phyloP scores from a whole-genome alignment of 2,888 invertebrate species.

The Ophonus ardosiacus region DNA sequence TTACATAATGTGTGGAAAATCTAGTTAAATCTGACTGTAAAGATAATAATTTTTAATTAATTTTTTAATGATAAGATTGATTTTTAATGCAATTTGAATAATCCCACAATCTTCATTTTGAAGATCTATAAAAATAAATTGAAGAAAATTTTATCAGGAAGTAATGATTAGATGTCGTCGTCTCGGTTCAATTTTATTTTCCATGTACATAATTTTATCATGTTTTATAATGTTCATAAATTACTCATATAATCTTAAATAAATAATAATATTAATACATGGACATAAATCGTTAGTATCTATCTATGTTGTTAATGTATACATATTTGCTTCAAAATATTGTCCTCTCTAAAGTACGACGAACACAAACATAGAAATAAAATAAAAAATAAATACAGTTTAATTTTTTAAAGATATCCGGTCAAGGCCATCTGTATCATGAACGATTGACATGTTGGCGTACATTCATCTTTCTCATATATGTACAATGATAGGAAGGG shows the following conservation, averaged over 20 bases:
- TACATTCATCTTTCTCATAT: too few relatives aligned
- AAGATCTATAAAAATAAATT: background rate
- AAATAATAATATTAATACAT: background rate
- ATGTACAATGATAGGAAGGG: too few relatives aligned
- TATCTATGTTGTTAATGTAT: background rate
- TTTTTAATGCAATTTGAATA: slow-evolving; percentile 3
- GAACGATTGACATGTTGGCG: too few relatives aligned
- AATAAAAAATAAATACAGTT: too few relatives aligned
- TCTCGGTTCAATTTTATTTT: background rate
- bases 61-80: background rate
- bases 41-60: slow-evolving; percentile 10
- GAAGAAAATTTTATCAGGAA: background rate
- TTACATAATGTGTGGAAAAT: slow-evolving; percentile 1
- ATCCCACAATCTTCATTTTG: slow-evolving; percentile 8
- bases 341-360: background rate
- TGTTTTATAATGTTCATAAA: background rate
- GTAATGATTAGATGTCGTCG: background rate
- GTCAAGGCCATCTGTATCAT: too few relatives aligned
- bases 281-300: background rate
- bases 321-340: background rate
- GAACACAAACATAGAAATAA: background rate
- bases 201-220: background rate
- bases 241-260: background rate
- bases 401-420: too few relatives aligned
- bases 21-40: slow-evolving; percentile 27